Base-by-base conservation (phyloP, 37 sponge, comb jelly and placozoan species). In the Diacarnus erythraeanus region DNA sequence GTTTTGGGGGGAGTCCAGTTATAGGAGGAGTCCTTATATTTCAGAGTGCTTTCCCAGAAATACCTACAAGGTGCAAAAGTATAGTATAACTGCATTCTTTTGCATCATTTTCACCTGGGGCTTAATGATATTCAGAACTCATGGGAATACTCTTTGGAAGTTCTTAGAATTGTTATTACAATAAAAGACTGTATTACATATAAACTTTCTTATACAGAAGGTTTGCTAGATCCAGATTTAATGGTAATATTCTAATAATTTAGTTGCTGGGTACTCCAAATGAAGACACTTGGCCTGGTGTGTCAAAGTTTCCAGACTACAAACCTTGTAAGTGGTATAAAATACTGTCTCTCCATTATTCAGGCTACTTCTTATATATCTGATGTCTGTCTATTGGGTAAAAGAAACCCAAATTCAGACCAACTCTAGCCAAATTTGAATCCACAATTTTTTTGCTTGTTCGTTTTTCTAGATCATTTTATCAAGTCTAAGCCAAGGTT, bases 251-350 rank as follows among this genome's bases (percentile, higher is more conserved):
- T 69, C 25, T 9, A 23, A 73, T 1, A 69, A 20, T 64, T 70
- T 82, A 94, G 94, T 72, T 92, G 0, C 38, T 97, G 79, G 98
- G 98, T 21, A 97, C 98, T 0, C 98, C 98, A 38, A 79, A 71
- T 29, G 91, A 92, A 21, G 47, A 61, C 20, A 87, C 98, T 9
- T 97, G 98, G 98, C 93, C 98, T 0, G 88, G 90, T 3, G 81
- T 94, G 1, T 87, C 83, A 0, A 42, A 25, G 34, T 71, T 79
- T 18, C 83, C 95, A 8, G 95, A 97, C 44, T 97, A 86, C 77
- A 87, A 93, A 42, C 80, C 80, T 26, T 66, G 87, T 80, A 25
- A 76, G 87, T 72, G 26, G n/a, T 6, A 17, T 20, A 59, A 27
- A 27, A 4, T 17, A 27, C 26, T 59, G 18, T 59, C 56, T 17